Evolutionary conservation across 2,797 vertebrate species (phyloP).

Genomic region (Eospalax fontanierii): DNA sequence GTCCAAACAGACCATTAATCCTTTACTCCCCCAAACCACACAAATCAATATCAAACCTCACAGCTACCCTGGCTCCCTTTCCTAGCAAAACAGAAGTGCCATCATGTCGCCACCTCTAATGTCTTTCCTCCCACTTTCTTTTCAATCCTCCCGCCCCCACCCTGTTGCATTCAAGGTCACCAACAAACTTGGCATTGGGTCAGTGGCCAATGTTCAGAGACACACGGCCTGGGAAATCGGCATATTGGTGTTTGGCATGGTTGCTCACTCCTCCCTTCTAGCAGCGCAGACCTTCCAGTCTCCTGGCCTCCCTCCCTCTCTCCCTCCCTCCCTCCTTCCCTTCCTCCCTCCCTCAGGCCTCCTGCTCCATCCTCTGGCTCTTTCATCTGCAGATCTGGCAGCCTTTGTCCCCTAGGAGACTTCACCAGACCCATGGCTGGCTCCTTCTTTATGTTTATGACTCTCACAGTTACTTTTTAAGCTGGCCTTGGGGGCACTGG

Average conservation of each 20-base stretch:
- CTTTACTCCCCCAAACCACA: not conserved
- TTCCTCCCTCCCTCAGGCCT: no score
- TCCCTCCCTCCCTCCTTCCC: not conserved
- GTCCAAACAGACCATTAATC: not conserved
- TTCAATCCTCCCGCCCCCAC: not conserved
- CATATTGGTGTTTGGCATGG: not conserved
- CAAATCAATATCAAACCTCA: not conserved
- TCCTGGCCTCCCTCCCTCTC: not conserved
- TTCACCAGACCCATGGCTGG: no score
- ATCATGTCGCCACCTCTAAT: not conserved
- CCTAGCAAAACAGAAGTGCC: not conserved
- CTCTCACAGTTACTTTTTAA: not conserved
- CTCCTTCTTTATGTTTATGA: not conserved
- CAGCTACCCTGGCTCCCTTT: not conserved
- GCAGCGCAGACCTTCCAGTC: not conserved
- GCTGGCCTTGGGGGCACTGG: not conserved
- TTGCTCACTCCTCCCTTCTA: not conserved
- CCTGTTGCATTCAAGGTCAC: not conserved
- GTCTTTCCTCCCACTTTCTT: not conserved
- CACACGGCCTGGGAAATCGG: not conserved
- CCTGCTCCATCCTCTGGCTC: not conserved
- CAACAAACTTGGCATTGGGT: not conserved
- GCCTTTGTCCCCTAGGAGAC: no score
- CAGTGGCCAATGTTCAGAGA: not conserved
- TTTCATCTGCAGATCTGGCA: no score